Evolutionary conservation across 2,797 vertebrate genomes (phyloP), one percentile per base, ranked within the genome.

Genomic region (Cynodonichthys magdalenae): DNA sequence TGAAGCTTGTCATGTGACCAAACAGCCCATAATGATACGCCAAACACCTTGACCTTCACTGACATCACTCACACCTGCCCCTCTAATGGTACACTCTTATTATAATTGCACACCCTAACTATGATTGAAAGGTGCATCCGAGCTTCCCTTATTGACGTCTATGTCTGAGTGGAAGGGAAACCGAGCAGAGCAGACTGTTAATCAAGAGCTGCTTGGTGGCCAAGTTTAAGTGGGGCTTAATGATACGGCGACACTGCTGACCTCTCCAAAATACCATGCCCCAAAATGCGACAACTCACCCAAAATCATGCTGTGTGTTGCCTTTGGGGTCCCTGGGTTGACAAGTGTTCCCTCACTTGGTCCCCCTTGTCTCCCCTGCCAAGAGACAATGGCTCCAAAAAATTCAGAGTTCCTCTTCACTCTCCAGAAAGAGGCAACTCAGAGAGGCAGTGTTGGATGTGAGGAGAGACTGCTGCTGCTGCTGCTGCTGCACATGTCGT

Each of bases 251-350:
- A 67, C 68, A 77, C 59, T 64, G 69, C 28, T 79, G 81, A 88
- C 77, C 79, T 78, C 67, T 74, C 66, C 58, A 77, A 77, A 83
- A 83, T 66, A 76, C 63, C 19, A 52, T 55, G 71, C 75, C 56
- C 58, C 57, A 65, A 61, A 58, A 61, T 76, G 28, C 18, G 1
- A 56, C 69, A 87, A 93, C 93, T 93, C 88, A 94, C 93, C 93
- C 81, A 94, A 83, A 90, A 94, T 93, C 93, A 94, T 94, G 82
- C 71, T 88, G 74, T 63, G 60, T 59, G 75, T 77, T 83, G 85
- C 72, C 75, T 87, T 69, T 83, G 81, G 81, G 82, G 53, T 73
- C 83, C 80, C 77, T 74, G 73, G 79, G 52, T 77, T 74, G 78
- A 85, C 70, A 68, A 79, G 81, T 71, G 70, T 53, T 69, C 64